phyloP scores from a whole-genome alignment of 2,888 invertebrate genomes.

The Epinotia demarniana region DNA sequence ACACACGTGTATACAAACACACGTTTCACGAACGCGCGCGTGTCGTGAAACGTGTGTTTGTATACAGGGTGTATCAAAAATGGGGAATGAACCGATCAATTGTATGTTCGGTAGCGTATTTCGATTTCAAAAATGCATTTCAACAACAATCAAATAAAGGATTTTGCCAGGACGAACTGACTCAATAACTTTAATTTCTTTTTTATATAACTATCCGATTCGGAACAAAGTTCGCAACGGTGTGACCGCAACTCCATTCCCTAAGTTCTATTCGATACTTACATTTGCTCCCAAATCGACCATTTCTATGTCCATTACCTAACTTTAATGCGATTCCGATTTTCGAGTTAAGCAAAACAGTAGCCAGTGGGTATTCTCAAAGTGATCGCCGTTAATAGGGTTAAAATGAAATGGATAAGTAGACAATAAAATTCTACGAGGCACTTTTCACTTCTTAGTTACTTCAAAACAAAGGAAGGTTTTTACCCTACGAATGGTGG shows the following conservation, averaged over 20 bases:
- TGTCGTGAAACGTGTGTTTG: too few species aligned
- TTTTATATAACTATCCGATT: background rate
- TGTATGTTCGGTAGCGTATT: too few species aligned
- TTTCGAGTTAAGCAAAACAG: constrained; percentile 47
- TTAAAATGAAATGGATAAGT: constrained; percentile 7
- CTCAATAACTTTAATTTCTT: too few species aligned
- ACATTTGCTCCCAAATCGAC: constrained; percentile 66
- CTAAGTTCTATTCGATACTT: constrained; percentile 59
- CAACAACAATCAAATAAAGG: too few species aligned
- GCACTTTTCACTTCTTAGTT: background rate
- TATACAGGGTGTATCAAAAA: too few species aligned
- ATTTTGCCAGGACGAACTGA: too few species aligned
- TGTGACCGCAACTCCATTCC: constrained; percentile 51
- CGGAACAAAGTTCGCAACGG: constrained; percentile 51
- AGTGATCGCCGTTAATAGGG: constrained; percentile 22
- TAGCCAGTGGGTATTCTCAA: constrained; percentile 27
- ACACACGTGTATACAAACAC: too few species aligned
- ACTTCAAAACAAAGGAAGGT: too few species aligned
- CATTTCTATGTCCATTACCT: constrained; percentile 68
- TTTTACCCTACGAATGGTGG: too few species aligned
- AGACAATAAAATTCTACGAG: constrained; percentile 2
- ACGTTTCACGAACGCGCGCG: too few species aligned
- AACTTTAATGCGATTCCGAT: constrained; percentile 68
- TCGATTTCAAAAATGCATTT: too few species aligned
- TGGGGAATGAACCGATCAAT: too few species aligned